phyloP scores from a whole-genome alignment of 2,888 invertebrate genomes.

The Plebejus argus region DNA sequence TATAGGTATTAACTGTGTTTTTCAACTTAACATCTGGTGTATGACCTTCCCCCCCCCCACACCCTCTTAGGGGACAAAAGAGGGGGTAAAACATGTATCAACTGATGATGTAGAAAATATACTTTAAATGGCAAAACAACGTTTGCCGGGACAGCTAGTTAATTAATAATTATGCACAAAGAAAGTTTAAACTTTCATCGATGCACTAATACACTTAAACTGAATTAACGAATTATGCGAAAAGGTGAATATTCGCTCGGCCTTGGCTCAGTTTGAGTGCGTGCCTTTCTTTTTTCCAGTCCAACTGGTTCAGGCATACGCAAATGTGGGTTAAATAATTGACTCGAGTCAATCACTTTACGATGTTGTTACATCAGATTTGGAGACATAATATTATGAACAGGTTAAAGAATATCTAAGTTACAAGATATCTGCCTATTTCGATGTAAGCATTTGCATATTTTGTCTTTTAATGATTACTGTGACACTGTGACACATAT shows the following conservation, averaged over 20 bases:
- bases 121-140: too few species aligned
- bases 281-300: conserved; percentile 28
- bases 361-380: background rate
- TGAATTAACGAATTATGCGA: background rate
- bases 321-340: conserved; percentile 19
- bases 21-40: too few species aligned
- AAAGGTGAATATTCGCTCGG: conserved; percentile 23
- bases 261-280: conserved; percentile 22
- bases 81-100: too few species aligned
- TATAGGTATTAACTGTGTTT: too few species aligned
- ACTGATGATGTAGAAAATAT: too few species aligned
- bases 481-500: background rate
- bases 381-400: background rate
- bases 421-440: background rate
- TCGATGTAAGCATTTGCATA: background rate
- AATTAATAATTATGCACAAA: background rate
- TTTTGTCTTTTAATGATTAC: background rate
- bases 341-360: conserved; percentile 4
- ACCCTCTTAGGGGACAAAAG: too few species aligned
- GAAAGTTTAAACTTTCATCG: conserved; percentile 2
- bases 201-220: background rate
- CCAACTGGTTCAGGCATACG: background rate
- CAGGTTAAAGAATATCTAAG: background rate
- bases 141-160: too few species aligned
- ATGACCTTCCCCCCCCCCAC: too few species aligned